Conservation (phyloP, 2,113 vertebrate genomes). For the Hippotragus niger region DNA sequence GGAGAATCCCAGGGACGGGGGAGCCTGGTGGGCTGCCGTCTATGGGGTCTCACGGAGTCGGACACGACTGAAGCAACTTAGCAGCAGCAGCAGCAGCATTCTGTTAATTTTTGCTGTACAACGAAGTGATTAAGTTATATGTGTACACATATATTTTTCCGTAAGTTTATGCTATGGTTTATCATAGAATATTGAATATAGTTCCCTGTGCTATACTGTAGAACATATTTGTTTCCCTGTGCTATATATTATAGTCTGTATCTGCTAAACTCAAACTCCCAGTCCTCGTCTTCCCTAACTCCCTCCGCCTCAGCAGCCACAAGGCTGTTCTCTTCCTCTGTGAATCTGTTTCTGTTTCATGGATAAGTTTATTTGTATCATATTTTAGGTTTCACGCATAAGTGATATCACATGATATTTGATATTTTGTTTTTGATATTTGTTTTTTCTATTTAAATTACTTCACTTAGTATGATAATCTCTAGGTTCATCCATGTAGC, state of each 20-base stretch:
- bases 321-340: neutral
- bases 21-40: no score
- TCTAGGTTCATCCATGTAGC: neutral
- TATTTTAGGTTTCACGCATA: neutral
- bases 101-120: neutral
- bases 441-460: neutral
- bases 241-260: neutral
- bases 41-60: fast-evolving
- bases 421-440: neutral
- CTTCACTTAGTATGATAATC: neutral
- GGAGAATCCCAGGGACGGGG: no score
- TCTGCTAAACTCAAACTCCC: neutral
- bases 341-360: neutral
- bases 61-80: no score
- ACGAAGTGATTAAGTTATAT: neutral
- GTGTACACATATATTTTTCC: neutral
- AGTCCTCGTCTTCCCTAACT: neutral
- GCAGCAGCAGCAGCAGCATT: neutral
- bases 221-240: neutral
- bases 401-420: neutral
- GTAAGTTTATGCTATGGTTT: neutral
- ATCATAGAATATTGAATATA: neutral
- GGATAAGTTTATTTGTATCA: neutral
- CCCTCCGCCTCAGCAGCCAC: neutral
- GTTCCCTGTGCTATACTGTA: neutral